A percentile compares a stretch with the other conserved stretches of the same genome.
phyloP scores from a whole-genome alignment of 2,888 invertebrate species.

The Tubulanus polymorphus region DNA sequence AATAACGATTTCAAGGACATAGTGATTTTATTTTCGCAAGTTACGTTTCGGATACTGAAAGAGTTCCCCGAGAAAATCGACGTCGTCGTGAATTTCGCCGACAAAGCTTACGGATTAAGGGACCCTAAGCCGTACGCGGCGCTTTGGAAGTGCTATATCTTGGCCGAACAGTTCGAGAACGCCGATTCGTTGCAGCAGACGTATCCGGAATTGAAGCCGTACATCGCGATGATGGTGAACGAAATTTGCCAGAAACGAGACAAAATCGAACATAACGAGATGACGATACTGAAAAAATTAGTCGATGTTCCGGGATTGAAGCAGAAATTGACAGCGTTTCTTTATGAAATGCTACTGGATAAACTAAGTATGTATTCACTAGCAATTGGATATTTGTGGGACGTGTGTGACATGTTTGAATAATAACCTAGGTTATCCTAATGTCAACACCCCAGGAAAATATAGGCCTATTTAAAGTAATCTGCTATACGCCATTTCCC shows the following conservation, averaged over 20 bases:
- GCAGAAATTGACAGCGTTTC: slow-evolving; percentile 7
- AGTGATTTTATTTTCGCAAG: slow-evolving; percentile 22
- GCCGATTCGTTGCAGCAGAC: slow-evolving; percentile 17
- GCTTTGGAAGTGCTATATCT: slow-evolving; percentile 24
- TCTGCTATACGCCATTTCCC: too few relatives aligned
- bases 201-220: slow-evolving; percentile 13
- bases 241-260: slow-evolving; percentile 14
- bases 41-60: slow-evolving; percentile 21
- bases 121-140: slow-evolving; percentile 14
- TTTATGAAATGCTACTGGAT: slow-evolving; percentile 8
- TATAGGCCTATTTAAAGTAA: too few relatives aligned
- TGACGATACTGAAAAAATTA: slow-evolving; percentile 9
- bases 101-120: slow-evolving; percentile 16
- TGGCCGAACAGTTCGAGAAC: slow-evolving; percentile 20
- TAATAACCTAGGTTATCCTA: too few relatives aligned
- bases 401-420: too few relatives aligned
- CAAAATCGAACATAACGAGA: slow-evolving; percentile 12
- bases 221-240: slow-evolving; percentile 18
- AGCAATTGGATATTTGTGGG: too few relatives aligned
- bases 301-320: slow-evolving; percentile 7
- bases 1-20: slow-evolving; percentile 20
- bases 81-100: slow-evolving; percentile 20
- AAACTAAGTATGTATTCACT: slow-evolving; percentile 18
- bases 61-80: slow-evolving; percentile 17
- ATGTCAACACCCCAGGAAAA: too few relatives aligned